These are phyloP conservation scores for Gryllus bimaculatus DNA, from an alignment of 1,140 invertebrate genomes.

Conservation along the genomic window DNA sequence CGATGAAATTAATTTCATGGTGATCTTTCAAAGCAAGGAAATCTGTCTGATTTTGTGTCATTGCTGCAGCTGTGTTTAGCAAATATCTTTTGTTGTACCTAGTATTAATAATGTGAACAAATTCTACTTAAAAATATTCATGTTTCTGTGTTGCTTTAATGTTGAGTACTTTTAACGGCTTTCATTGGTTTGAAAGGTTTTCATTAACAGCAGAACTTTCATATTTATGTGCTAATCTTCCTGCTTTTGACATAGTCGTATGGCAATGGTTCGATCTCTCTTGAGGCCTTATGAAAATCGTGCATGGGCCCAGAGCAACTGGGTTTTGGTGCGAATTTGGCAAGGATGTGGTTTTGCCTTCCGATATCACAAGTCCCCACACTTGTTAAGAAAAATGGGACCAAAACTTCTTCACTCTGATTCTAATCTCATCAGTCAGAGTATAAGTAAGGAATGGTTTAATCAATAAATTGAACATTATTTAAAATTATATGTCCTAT, in stretches of 20 bases:
- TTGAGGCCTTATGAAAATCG: conserved; percentile 70
- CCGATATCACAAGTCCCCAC: conserved; percentile 55
- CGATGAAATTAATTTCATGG: background rate
- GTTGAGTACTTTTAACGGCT: background rate
- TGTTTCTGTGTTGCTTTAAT: background rate
- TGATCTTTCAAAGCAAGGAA: background rate
- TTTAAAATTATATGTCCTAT: background rate
- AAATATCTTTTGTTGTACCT: too few species aligned
- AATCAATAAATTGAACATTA: conserved; percentile 13
- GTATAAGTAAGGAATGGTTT: conserved; percentile 39
- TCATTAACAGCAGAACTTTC: background rate
- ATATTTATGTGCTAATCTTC: conserved; percentile 22
- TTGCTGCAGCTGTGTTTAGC: background rate
- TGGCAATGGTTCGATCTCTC: conserved; percentile 53
- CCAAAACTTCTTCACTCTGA: conserved; percentile 38
- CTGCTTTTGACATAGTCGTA: conserved; percentile 35
- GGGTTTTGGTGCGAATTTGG: conserved; percentile 76
- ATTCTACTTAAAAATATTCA: too few species aligned
- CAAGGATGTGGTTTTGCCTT: conserved; percentile 74
- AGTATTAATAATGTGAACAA: too few species aligned
- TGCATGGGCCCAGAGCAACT: conserved; percentile 79
- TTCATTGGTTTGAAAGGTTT: background rate
- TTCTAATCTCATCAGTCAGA: conserved; percentile 32
- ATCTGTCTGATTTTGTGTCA: background rate
- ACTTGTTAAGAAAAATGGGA: conserved; percentile 41